A percentile compares a stretch with the other conserved stretches of the same genome.
Conservation (phyloP, 2,113 vertebrate species). For the Phoxinus phoxinus region DNA sequence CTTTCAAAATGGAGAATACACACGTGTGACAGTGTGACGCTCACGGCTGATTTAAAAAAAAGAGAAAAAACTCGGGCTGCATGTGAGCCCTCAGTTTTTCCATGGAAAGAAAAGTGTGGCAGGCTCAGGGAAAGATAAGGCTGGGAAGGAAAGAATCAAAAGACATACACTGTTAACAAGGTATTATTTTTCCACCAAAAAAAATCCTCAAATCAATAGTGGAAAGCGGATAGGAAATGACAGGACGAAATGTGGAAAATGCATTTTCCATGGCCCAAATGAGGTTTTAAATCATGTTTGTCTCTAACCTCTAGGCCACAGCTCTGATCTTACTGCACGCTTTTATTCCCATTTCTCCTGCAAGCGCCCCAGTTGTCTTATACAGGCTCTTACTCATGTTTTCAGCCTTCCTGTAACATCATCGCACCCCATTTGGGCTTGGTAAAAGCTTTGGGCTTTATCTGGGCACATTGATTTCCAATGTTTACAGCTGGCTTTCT, state of each 20-base stretch:
- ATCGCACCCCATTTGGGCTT: slow-evolving; percentile 41
- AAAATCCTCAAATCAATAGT: background rate
- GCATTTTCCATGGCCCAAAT: background rate
- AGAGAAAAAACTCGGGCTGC: background rate
- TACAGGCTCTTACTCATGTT: background rate
- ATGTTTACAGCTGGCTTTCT: slow-evolving; percentile 40
- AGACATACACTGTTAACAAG: slow-evolving; percentile 1
- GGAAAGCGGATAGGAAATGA: background rate
- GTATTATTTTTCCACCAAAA: background rate
- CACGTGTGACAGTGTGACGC: background rate
- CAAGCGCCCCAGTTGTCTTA: background rate
- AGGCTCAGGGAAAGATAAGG: slow-evolving; percentile 29
- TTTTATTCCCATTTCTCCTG: slow-evolving; percentile 17
- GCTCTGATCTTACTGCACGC: background rate
- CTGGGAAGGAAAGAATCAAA: background rate
- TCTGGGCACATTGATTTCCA: slow-evolving; percentile 55
- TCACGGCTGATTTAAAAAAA: background rate
- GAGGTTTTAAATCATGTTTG: background rate
- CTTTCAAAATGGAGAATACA: slow-evolving; percentile 30
- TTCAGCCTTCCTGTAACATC: slow-evolving; percentile 27
- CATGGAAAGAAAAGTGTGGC: slow-evolving; percentile 29
- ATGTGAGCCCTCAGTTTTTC: slow-evolving; percentile 11
- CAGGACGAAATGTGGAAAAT: background rate
- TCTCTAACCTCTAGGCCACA: background rate
- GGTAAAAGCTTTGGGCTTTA: slow-evolving; percentile 52